A percentile compares a stretch with the other conserved stretches of the same genome.
Evolutionary conservation across 2,113 vertebrate genomes (phyloP).

Genomic region (Tiliqua scincoides): DNA sequence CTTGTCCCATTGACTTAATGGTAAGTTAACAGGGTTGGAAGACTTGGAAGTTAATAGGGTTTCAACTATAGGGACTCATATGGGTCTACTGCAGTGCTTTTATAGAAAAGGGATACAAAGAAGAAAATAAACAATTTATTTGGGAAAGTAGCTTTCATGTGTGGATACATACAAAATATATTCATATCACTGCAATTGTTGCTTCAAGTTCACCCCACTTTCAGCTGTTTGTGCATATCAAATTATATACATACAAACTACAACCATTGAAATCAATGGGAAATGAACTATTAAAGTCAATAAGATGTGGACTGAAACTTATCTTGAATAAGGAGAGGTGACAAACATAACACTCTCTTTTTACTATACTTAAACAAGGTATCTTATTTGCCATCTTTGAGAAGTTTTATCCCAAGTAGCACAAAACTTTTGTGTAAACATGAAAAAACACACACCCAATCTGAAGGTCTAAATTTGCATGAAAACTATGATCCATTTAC

Average conservation of each 20-base stretch:
- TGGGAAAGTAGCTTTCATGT: background rate
- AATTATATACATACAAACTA: background rate
- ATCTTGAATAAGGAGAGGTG: background rate
- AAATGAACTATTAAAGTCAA: background rate
- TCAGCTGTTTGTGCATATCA: background rate
- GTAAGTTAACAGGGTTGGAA: background rate
- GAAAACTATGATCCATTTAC: background rate
- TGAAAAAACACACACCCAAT: background rate
- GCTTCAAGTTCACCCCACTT: background rate
- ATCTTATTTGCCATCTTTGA: background rate
- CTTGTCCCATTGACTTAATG: background rate
- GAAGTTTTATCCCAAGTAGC: background rate
- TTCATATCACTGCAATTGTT: background rate
- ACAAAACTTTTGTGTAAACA: background rate
- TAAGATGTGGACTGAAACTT: background rate
- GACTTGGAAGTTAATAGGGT: background rate
- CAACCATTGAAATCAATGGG: background rate
- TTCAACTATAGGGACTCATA: background rate
- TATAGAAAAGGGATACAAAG: background rate
- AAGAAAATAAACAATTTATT: background rate
- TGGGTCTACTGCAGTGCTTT: background rate
- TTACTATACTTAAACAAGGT: background rate
- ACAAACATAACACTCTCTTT: background rate
- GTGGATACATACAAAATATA: background rate
- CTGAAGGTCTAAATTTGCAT: background rate